phyloP scores from a whole-genome alignment of 1,140 invertebrate species.

The Drosophila pallidifrons region DNA sequence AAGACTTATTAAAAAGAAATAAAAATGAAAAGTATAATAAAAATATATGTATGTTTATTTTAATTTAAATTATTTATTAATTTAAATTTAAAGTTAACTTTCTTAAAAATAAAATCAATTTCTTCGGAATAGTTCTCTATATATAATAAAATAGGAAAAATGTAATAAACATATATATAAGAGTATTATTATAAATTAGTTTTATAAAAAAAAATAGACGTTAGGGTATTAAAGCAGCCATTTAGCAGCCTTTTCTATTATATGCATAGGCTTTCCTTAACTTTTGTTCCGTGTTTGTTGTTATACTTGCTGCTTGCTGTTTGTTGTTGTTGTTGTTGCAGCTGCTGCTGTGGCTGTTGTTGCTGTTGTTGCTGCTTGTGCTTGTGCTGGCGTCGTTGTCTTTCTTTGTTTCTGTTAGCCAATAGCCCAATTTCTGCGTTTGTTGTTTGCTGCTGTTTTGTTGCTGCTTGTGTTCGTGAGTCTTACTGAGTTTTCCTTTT shows the following conservation, averaged over 20 bases:
- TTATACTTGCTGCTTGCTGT: neutral
- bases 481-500: slow-evolving; percentile 59
- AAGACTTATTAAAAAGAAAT: no score
- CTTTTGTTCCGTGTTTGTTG: slow-evolving; percentile 2
- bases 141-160: no score
- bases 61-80: no score
- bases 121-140: no score
- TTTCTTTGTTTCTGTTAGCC: slow-evolving; percentile 45
- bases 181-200: no score
- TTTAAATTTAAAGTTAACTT: no score
- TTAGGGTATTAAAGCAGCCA: neutral
- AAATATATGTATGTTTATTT: no score
- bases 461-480: slow-evolving; percentile 36
- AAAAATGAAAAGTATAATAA: no score
- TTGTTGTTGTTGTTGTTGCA: slow-evolving; percentile 16
- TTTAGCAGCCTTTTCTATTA: neutral
- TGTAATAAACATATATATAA: no score
- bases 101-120: no score
- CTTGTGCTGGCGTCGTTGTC: slow-evolving; percentile 13
- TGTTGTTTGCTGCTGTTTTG: slow-evolving; percentile 41
- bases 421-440: slow-evolving; percentile 60
- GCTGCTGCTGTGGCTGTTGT: slow-evolving; percentile 3
- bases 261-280: slow-evolving; percentile 17
- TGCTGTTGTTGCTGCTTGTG: slow-evolving; percentile 6
- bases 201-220: no score